Evolutionary conservation across 2,113 vertebrate species (phyloP).

Genomic region (Acanthisitta chloris): DNA sequence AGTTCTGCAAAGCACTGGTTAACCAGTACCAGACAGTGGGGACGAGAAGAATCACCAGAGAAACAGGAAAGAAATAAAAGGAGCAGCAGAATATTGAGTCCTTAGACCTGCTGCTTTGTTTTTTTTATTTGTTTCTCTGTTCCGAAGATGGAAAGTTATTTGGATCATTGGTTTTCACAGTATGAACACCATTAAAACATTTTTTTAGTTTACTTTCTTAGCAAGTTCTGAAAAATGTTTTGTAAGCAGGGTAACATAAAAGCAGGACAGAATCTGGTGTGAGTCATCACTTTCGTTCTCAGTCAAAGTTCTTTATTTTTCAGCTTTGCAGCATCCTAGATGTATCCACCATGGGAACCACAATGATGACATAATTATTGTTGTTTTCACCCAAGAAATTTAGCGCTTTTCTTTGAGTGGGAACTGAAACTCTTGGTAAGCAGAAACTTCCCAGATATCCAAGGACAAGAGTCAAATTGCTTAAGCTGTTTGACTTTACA

Average conservation of each 20-base stretch:
- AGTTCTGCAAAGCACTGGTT: neutral
- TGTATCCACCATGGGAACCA: neutral
- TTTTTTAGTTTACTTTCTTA: neutral
- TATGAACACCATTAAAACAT: neutral
- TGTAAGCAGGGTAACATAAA: neutral
- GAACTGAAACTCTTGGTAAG: constrained; percentile 1
- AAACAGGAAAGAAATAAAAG: neutral
- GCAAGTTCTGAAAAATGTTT: neutral
- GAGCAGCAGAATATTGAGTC: neutral
- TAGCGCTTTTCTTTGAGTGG: neutral
- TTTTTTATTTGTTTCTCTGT: neutral
- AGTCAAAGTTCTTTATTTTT: constrained; percentile 32
- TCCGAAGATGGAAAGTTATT: neutral
- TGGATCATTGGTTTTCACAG: neutral
- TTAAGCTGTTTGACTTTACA: neutral
- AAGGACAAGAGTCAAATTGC: neutral
- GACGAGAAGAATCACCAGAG: neutral
- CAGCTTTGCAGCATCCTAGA: neutral
- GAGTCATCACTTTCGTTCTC: constrained; percentile 20
- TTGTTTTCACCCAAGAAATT: constrained; percentile 1
- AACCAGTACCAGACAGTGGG: neutral
- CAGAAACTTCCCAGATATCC: neutral
- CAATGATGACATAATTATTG: neutral
- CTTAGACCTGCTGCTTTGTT: neutral
- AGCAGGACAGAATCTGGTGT: neutral